Percentiles rank a stretch among this genome's conserved stretches.
These are phyloP conservation scores for Melospiza georgiana DNA, from an alignment of 2,113 vertebrate genomes.

Conservation along the genomic window DNA sequence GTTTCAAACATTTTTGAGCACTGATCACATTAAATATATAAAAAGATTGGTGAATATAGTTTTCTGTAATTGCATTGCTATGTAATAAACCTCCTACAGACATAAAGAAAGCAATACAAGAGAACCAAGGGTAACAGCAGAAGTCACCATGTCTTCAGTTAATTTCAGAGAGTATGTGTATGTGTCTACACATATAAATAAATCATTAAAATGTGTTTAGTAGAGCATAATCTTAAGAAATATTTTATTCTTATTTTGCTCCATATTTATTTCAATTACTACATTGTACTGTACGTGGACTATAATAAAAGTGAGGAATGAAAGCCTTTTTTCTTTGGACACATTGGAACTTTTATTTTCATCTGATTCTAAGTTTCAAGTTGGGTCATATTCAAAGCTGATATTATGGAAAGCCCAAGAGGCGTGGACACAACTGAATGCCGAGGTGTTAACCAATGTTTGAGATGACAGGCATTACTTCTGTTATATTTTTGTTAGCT, in stretches of 20 bases:
- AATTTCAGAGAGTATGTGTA: background rate
- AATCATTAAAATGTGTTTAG: background rate
- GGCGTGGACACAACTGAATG: background rate
- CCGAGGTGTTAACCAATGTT: background rate
- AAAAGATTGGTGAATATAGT: background rate
- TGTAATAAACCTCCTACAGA: background rate
- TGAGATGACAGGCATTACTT: background rate
- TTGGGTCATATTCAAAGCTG: background rate
- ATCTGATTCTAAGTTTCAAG: background rate
- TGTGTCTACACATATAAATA: background rate
- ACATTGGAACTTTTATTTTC: background rate
- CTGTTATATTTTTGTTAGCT: background rate
- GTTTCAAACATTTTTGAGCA: constrained; percentile 9
- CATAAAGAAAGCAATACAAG: background rate
- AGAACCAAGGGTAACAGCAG: background rate
- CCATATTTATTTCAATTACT: background rate
- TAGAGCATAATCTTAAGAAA: background rate
- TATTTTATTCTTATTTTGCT: background rate
- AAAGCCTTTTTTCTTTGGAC: background rate
- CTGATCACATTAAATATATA: background rate
- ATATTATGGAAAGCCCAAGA: background rate
- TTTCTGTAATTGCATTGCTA: background rate
- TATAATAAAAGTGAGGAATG: background rate
- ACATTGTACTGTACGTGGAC: background rate
- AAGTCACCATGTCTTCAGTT: background rate